Base-by-base conservation (phyloP, 2,888 invertebrate species). In the Caenorhabditis sp. region DNA sequence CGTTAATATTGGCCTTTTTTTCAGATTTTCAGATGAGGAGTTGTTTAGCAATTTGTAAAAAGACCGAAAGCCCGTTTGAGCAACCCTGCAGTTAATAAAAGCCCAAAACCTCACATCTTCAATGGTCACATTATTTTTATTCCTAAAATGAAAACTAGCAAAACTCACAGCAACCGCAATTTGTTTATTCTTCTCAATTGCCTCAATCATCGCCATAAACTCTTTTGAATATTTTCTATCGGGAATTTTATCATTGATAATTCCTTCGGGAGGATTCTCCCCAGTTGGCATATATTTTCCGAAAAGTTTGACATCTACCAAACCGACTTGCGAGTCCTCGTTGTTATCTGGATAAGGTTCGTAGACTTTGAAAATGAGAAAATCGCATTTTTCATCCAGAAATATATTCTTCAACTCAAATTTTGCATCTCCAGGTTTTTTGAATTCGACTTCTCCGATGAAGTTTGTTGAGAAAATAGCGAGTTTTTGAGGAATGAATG, bases 381-480 rank as follows among this genome's bases (percentile, higher is more conserved):
- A 59, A 1, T 67, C 27, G 31, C 74, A 73, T 23, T 36, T 66
- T 57, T 80, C 80, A 62, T 82, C 78, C 43, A 82, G 54, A 64
- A 76, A 82, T n/a, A 82, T 73, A 23, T 76, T 80, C 59, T 82
- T 82, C 58, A 82, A 52, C 60, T 82, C 82, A 50, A 79, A 76
- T 49, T 78, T 78, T 10, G 66, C 53, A 27, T 65, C 65, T 76
- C 56, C 54, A 61, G 64, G 59, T 66, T 68, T 67, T 82, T 70
- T 17, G 58, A 59, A 80, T 36, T 60, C 63, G 17, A 72, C 76
- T 56, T 72, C 78, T 31, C 77, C 77, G 49, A 77, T 74, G 20
- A 17, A 20, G 49, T 53, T 56, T 43, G 59, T 67, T 1, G 68
- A 63, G 17, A 67, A 64, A 43, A 77, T 66, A 14, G 67, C 61